Evolutionary conservation across 2,888 invertebrate species (phyloP), one percentile per base, ranked within the genome.

Genomic region (Drosophila longiperda): DNA sequence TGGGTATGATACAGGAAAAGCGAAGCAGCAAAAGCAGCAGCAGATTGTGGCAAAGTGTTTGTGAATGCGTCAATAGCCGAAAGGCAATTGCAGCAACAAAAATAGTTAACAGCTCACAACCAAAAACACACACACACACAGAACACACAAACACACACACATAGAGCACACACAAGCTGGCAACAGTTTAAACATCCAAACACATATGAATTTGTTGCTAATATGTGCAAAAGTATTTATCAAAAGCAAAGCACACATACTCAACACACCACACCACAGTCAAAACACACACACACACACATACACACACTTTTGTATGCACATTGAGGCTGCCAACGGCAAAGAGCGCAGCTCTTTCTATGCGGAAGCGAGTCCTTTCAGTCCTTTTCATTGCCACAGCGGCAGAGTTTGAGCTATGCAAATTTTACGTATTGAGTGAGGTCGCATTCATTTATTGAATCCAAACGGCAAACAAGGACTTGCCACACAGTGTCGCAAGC

Each of bases 11-110:
- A 12, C 8, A 20, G 23, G 15, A 36, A 48, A 48, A 55, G 42
- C 33, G 52, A 55, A 42, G n/a, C 12, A 55, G 52, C 7, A 23
- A 20, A 33, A 57, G 23, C 57, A 20, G 64, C 55, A 76, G 78
- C 87, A 79, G 73, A 77, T 89, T 87, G 84, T 59, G 82, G 82
- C 79, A 81, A 73, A 82, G 73, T 89, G 85, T 78, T 82, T 89
- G 75, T 62, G 65, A 86, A 76, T 84, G 75, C 83, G 74, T 85
- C 89, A 87, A 82, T 80, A 87, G 82, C 87, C 82, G 40, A 65
- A 60, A 77, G 89, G 87, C 85, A 66, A 78, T 64, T 73, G 70
- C 75, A 75, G 68, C 65, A 81, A 66, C 73, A 71, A 71, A 71
- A 78, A 78, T 68, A 83, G 75, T 78, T 75, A 72, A 68, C 77